Evolutionary conservation across 2,113 vertebrate genomes (phyloP).

Genomic region (Microcebus tavaratra): DNA sequence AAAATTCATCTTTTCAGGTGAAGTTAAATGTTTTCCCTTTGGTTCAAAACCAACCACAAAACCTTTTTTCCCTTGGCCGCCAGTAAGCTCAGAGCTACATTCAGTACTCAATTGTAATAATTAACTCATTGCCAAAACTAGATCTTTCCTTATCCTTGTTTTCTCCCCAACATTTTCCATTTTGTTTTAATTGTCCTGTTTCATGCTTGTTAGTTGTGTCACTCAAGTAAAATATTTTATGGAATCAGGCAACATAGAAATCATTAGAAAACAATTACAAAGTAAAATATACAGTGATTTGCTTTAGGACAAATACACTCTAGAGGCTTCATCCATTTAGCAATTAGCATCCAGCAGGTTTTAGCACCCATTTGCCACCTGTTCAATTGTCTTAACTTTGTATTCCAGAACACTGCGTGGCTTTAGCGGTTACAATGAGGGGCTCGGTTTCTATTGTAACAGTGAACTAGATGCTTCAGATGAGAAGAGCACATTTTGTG

Average conservation of each 20-base stretch:
- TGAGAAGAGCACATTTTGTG: background rate
- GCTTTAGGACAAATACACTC: constrained; percentile 70
- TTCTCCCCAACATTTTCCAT: background rate
- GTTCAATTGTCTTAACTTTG: constrained; percentile 28
- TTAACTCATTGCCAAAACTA: background rate
- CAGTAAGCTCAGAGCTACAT: background rate
- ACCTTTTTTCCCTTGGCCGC: constrained; percentile 38
- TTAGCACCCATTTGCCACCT: constrained; percentile 76
- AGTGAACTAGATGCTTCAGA: background rate
- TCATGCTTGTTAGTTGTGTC: constrained; percentile 70
- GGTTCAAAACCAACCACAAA: background rate
- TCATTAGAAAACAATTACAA: constrained; percentile 76
- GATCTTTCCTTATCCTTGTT: background rate
- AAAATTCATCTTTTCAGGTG: background rate
- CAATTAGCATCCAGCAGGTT: constrained; percentile 74
- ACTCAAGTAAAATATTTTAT: constrained; percentile 75
- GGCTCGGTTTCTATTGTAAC: background rate
- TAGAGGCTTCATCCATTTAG: constrained; percentile 62
- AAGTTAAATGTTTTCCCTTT: background rate
- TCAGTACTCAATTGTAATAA: background rate
- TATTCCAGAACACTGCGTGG: background rate
- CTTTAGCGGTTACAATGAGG: background rate
- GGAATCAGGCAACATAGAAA: constrained; percentile 63
- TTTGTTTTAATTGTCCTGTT: constrained; percentile 52
- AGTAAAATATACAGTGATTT: constrained; percentile 70